Evolutionary conservation across 2,113 vertebrate genomes (phyloP).

Genomic region (Cisticola juncidis): DNA sequence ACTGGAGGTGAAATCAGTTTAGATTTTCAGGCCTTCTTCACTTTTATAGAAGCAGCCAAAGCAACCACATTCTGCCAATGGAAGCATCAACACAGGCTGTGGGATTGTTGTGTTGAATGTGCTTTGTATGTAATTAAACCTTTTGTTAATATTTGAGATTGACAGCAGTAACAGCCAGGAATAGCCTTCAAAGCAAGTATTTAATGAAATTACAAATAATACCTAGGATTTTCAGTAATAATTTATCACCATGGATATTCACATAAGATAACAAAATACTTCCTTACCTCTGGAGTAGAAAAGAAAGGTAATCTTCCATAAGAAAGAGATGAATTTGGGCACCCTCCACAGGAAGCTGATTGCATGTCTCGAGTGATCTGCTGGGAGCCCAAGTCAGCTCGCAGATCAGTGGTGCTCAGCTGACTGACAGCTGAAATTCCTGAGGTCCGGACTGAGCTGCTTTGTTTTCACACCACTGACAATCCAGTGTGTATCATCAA

Average conservation of each 20-base stretch:
- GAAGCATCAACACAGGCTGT: background rate
- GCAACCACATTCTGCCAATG: background rate
- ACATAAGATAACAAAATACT: background rate
- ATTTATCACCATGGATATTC: background rate
- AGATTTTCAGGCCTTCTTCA: background rate
- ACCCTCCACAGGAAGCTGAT: background rate
- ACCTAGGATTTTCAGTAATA: background rate
- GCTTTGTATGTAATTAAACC: background rate
- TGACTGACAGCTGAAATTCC: background rate
- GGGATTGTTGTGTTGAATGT: background rate
- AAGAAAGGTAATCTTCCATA: background rate
- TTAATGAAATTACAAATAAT: background rate
- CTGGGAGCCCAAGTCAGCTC: background rate
- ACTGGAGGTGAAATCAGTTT: background rate
- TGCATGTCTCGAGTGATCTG: background rate
- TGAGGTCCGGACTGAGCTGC: background rate
- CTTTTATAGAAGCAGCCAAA: background rate
- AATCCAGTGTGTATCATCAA: background rate
- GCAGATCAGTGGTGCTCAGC: background rate
- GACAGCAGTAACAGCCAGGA: background rate
- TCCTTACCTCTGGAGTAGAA: background rate
- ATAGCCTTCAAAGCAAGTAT: background rate
- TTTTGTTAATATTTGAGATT: background rate
- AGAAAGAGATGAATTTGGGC: background rate
- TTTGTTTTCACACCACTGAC: background rate